Percentiles rank a stretch among this genome's conserved stretches.
phyloP scores from a whole-genome alignment of 2,888 invertebrate genomes.

The Bombylius discolor region DNA sequence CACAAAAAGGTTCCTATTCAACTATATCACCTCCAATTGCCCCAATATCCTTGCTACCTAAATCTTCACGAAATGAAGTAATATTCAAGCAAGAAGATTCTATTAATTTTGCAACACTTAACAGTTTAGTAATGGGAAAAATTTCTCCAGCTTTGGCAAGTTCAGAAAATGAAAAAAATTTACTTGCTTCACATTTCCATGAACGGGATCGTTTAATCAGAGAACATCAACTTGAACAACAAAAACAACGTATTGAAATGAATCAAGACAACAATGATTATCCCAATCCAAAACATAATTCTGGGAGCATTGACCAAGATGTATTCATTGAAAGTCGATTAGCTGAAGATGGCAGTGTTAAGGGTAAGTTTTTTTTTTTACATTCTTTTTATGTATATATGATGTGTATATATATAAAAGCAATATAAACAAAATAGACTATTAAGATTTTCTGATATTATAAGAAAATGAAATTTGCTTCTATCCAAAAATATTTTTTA shows the following conservation, averaged over 20 bases:
- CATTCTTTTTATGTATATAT: not conserved
- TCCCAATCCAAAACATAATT: not conserved
- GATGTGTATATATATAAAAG: not conserved
- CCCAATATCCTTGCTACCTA: not conserved
- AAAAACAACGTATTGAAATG: slow-evolving; percentile 18
- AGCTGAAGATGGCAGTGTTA: not conserved
- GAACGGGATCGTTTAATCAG: slow-evolving; percentile 37
- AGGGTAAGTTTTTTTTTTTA: slow-evolving; percentile 4
- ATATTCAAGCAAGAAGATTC: slow-evolving; percentile 1
- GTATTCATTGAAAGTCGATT: not conserved
- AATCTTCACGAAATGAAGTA: not conserved
- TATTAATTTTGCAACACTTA: slow-evolving; percentile 6
- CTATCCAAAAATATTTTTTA: too few species aligned
- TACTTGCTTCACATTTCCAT: slow-evolving; percentile 34
- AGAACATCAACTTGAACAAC: slow-evolving; percentile 35
- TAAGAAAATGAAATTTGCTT: too few species aligned
- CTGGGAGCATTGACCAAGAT: not conserved
- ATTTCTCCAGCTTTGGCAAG: slow-evolving; percentile 11
- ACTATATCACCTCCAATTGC: not conserved
- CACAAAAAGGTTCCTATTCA: not conserved
- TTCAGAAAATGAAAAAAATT: slow-evolving; percentile 24
- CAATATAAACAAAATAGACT: too few species aligned
- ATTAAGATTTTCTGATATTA: too few species aligned
- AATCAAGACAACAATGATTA: not conserved
- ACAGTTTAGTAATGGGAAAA: slow-evolving; percentile 1